Conservation (phyloP, 2,113 vertebrate genomes). For the Piaya cayana region DNA sequence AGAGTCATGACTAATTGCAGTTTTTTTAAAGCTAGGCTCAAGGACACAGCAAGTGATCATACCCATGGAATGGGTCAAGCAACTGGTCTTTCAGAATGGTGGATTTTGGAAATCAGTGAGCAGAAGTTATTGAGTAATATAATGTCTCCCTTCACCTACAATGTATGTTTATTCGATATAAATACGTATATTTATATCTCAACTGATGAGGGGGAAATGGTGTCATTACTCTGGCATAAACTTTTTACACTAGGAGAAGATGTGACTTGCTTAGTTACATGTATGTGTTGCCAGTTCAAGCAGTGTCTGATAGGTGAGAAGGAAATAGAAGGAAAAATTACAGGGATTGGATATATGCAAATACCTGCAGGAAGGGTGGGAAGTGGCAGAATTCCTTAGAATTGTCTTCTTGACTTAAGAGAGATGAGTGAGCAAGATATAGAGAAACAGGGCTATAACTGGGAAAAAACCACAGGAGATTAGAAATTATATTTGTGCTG, state of each 20-base stretch:
- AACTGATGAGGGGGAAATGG: neutral
- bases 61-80: neutral
- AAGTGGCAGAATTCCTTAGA: neutral
- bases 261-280: neutral
- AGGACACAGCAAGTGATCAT: neutral
- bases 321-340: neutral
- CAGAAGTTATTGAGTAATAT: neutral
- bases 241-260: neutral
- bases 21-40: neutral
- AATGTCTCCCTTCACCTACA: neutral
- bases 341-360: constrained; percentile 25
- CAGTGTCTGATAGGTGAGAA: neutral
- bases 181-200: no score
- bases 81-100: neutral
- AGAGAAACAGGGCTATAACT: neutral
- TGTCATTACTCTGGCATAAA: neutral
- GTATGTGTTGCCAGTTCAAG: neutral
- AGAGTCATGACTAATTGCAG: neutral
- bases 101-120: neutral
- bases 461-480: neutral
- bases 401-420: neutral
- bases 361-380: constrained; percentile 44
- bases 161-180: neutral
- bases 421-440: neutral
- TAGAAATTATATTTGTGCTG: neutral